Base-by-base conservation (phyloP, 2,888 invertebrate species). In the Geotrupes spiniger region DNA sequence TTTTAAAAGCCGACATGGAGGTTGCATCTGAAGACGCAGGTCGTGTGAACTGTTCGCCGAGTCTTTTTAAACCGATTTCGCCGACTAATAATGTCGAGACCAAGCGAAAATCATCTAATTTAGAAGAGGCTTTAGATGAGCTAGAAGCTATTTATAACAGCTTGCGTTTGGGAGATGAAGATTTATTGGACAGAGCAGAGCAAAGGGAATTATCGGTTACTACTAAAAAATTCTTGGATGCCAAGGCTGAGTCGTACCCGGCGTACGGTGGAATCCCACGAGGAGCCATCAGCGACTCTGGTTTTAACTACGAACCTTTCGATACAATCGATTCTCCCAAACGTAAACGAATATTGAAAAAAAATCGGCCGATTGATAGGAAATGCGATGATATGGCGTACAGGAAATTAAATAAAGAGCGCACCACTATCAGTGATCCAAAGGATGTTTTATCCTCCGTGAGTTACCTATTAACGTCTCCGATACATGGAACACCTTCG, bases 111-210 rank as follows among this genome's bases (percentile, higher is more conserved):
- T 87, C 88, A 2, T 83, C 84, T 10, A 91, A 91, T 70, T 76
- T 92, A 28, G 92, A 92, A 66, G 92, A 93, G 65, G 93, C 93
- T 42, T 78, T 94, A 15, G 86, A 86, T 62, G 94, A 94, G 72
- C 72, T 94, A 45, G 93, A 94, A 76, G 87, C 88, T n/a, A 92
- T 94, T 65, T 90, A 91, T 66, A 89, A 91, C 61, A 92, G 90
- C 61, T 77, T 94, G 46, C 84, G 86, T n/a, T 75, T 92, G 41
- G 87, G 86, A 0, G 92, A 92, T 64, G 89, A 89, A 68, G 87
- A 89, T 72, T 76, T 90, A 48, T 70, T 90, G 42, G 89, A 89
- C 64, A 78, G 89, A 63, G 89, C 89, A 8, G 89, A 89, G 70
- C 79, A 85, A 49, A 76, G 89, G 49, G 89, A 83, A 62, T 68